phyloP scores from a whole-genome alignment of 2,888 invertebrate genomes.

The Lepetodrilus schrolli region DNA sequence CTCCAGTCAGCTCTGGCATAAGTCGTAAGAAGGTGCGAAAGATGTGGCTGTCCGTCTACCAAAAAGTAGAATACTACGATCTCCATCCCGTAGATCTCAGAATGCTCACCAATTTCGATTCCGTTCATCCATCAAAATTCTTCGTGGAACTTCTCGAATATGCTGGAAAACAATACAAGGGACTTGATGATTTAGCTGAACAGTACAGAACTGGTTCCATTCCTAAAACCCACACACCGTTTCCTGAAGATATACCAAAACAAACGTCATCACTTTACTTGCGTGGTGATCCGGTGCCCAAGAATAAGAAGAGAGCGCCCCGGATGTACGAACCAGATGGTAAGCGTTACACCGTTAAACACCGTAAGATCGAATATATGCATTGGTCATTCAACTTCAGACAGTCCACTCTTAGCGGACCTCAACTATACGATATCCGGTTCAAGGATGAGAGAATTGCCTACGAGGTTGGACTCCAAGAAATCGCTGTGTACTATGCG shows the following conservation, averaged over 20 bases:
- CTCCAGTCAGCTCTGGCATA: slow-evolving; percentile 44
- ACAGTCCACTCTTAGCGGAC: slow-evolving; percentile 59
- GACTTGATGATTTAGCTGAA: slow-evolving; percentile 44
- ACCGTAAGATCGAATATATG: slow-evolving; percentile 59
- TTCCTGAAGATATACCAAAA: neutral
- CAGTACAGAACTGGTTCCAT: slow-evolving; percentile 43
- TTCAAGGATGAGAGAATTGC: slow-evolving; percentile 63
- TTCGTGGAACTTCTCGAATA: slow-evolving; percentile 52
- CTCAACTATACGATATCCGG: slow-evolving; percentile 58
- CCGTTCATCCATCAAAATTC: slow-evolving; percentile 47
- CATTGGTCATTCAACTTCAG: slow-evolving; percentile 67
- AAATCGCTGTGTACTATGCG: slow-evolving; percentile 64
- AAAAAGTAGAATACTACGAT: slow-evolving; percentile 51
- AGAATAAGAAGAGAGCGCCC: slow-evolving; percentile 47
- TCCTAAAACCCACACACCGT: slow-evolving; percentile 15
- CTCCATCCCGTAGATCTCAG: slow-evolving; percentile 61
- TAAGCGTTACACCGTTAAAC: slow-evolving; percentile 61
- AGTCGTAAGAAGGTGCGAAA: slow-evolving; percentile 44
- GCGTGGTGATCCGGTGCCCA: slow-evolving; percentile 44
- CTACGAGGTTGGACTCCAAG: slow-evolving; percentile 68
- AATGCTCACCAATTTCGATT: slow-evolving; percentile 57
- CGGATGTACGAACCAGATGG: slow-evolving; percentile 62
- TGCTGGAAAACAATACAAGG: slow-evolving; percentile 46
- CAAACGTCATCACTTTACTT: slow-evolving; percentile 39
- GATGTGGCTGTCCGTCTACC: slow-evolving; percentile 52